phyloP scores from a whole-genome alignment of 2,888 invertebrate species.

The Spodoptera exigua region DNA sequence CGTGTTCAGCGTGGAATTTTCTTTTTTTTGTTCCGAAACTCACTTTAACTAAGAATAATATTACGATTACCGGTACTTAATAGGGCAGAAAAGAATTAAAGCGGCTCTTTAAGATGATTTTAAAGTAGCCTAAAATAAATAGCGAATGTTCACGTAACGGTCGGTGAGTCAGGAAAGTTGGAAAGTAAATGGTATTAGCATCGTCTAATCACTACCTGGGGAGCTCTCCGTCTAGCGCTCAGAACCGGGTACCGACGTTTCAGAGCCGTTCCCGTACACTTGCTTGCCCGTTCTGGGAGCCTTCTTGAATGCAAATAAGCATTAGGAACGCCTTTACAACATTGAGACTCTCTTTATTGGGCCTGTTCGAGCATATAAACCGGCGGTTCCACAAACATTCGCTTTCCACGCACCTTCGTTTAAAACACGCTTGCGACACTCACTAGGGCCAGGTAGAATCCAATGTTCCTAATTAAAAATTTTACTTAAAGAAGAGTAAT shows the following conservation, averaged over 20 bases:
- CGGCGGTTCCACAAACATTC: constrained; percentile 75
- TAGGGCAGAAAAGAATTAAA: constrained; percentile 60
- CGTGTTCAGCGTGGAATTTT: constrained; percentile 22
- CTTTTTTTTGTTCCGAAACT: constrained; percentile 20
- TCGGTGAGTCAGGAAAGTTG: constrained; percentile 85
- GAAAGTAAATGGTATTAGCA: constrained; percentile 89
- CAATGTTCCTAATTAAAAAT: constrained; percentile 60
- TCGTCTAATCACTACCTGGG: constrained; percentile 87
- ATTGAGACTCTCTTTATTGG: constrained; percentile 85
- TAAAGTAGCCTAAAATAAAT: constrained; percentile 83
- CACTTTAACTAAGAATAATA: constrained; percentile 53
- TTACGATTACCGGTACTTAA: constrained; percentile 55
- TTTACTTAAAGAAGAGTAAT: constrained; percentile 61
- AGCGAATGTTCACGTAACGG: constrained; percentile 83
- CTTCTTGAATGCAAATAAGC: constrained; percentile 88
- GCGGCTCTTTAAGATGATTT: constrained; percentile 78
- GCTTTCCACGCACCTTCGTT: constrained; percentile 67
- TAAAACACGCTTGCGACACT: constrained; percentile 55
- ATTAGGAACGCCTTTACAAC: constrained; percentile 87
- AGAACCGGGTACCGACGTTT: constrained; percentile 71
- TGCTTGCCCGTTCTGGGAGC: constrained; percentile 82
- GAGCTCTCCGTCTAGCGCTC: constrained; percentile 81
- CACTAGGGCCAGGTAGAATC: constrained; percentile 47
- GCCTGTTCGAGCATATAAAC: constrained; percentile 81
- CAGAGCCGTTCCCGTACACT: constrained; percentile 80